phyloP scores from a whole-genome alignment of 2,113 vertebrate genomes.

The Progne subis region DNA sequence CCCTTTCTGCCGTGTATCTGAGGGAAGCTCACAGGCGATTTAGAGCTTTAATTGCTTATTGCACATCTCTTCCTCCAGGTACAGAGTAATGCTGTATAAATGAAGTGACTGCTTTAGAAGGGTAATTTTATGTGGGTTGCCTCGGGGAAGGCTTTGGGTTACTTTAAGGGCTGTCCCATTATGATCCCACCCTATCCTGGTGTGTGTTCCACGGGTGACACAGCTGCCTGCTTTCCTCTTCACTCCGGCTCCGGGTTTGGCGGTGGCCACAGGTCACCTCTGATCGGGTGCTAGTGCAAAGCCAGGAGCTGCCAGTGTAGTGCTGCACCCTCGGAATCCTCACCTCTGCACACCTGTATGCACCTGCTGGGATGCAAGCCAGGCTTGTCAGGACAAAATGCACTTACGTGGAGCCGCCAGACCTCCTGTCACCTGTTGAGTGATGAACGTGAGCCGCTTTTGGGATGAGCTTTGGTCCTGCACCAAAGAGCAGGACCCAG shows the following conservation, averaged over 20 bases:
- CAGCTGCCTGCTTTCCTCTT: not conserved
- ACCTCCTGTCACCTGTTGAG: not conserved
- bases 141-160: not conserved
- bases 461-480: not conserved
- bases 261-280: not conserved
- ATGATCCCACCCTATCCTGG: not conserved
- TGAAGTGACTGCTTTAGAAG: not conserved
- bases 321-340: not conserved
- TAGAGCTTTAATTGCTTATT: too few relatives aligned
- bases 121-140: not conserved
- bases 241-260: not conserved
- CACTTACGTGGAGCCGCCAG: not conserved
- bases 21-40: not conserved
- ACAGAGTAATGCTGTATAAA: fast-evolving
- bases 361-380: not conserved
- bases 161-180: not conserved
- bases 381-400: not conserved
- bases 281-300: not conserved
- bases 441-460: not conserved
- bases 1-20: not conserved
- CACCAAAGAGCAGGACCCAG: not conserved
- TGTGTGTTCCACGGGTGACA: not conserved
- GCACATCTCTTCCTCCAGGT: not conserved
- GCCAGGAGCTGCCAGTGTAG: not conserved
- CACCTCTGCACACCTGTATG: fast-evolving